Evolutionary conservation across 92 coral and sea anemone species (phyloP).

Genomic region (Micromussa lordhowensis): DNA sequence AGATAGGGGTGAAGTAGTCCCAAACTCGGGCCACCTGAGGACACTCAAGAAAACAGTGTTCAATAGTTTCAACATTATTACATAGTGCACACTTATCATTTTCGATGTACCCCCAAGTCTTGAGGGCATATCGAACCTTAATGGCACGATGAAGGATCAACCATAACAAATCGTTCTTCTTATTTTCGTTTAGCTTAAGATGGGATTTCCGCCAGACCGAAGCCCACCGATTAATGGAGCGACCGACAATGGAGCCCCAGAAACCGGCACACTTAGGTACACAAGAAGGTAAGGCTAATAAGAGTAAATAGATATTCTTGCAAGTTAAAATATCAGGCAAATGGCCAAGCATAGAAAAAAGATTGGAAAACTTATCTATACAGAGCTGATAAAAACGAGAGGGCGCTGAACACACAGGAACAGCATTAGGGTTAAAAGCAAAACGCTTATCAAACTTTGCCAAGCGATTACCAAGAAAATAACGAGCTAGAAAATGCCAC

Average conservation of each 20-base stretch:
- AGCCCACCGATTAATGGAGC: slow-evolving; percentile 5
- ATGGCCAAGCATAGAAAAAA: too few relatives aligned
- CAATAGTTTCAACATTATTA: slow-evolving; percentile 4
- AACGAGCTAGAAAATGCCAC: slow-evolving; percentile 10
- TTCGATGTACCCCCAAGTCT: slow-evolving; percentile 12
- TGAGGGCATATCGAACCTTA: slow-evolving; percentile 15
- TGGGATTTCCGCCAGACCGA: slow-evolving; percentile 8
- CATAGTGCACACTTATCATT: slow-evolving; percentile 27
- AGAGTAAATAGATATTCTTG: not conserved
- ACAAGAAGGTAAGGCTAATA: not conserved
- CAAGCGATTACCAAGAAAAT: slow-evolving; percentile 16
- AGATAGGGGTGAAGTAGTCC: not conserved
- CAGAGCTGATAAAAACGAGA: not conserved
- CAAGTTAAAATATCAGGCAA: not conserved
- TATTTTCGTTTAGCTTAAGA: not conserved
- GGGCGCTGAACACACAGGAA: not conserved
- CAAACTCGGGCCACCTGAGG: not conserved
- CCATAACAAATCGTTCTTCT: slow-evolving; percentile 29
- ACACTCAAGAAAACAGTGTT: slow-evolving; percentile 51
- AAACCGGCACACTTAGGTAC: not conserved
- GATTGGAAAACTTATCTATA: too few relatives aligned
- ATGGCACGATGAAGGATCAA: not conserved
- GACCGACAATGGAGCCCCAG: slow-evolving; percentile 1
- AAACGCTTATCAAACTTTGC: not conserved
- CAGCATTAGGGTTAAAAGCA: not conserved